Evolutionary conservation across 2,888 invertebrate genomes (phyloP).

Genomic region (Portevinia maculata): DNA sequence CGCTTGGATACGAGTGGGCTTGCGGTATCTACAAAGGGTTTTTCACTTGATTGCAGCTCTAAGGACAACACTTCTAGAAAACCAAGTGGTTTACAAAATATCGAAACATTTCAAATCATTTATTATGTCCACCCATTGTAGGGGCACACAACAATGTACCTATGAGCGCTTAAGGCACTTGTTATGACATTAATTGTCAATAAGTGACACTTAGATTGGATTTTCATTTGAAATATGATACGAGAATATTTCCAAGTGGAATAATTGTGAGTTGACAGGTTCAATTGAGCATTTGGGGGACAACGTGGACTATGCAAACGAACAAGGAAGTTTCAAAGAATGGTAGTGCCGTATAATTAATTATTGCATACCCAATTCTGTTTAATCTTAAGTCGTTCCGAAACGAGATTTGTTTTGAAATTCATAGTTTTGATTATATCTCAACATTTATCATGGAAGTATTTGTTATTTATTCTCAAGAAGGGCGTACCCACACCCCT

Average conservation of each 20-base stretch:
- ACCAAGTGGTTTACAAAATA: constrained; percentile 41
- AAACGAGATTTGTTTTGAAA: background rate
- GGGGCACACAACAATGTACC: constrained; percentile 24
- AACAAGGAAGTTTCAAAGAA: constrained; percentile 50
- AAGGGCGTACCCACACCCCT: no score
- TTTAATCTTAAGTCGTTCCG: background rate
- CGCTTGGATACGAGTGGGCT: no score
- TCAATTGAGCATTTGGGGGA: constrained; percentile 44
- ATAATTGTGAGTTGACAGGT: constrained; percentile 35
- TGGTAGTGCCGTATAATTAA: constrained; percentile 25
- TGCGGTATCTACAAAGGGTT: background rate
- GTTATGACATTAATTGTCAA: constrained; percentile 67
- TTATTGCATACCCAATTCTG: background rate
- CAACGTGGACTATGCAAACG: constrained; percentile 41
- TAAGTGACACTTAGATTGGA: constrained; percentile 50
- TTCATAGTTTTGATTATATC: background rate
- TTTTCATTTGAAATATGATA: constrained; percentile 35
- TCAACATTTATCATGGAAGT: no score
- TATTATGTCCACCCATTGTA: constrained; percentile 14
- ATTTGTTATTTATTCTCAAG: no score
- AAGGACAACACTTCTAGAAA: constrained; percentile 2
- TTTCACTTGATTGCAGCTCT: background rate
- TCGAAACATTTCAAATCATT: constrained; percentile 37
- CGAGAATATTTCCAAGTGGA: constrained; percentile 18
- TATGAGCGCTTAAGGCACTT: constrained; percentile 48